Evolutionary conservation across 2,113 vertebrate species (phyloP).

Genomic region (Cheirogaleus medius): DNA sequence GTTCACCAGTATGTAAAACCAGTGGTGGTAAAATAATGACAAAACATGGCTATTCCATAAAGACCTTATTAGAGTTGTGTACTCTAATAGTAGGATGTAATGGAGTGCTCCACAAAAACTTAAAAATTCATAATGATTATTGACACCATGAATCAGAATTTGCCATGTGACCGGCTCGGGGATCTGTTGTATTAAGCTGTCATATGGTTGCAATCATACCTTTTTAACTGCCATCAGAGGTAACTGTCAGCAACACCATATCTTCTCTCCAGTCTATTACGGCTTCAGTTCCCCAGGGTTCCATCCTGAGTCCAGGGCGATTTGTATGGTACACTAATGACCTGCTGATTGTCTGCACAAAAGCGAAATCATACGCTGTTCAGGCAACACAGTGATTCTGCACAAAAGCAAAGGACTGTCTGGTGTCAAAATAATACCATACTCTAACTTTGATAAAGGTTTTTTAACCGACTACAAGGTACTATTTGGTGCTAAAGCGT

Average conservation of each 20-base stretch:
- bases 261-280: slow-evolving; percentile 60
- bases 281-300: slow-evolving; percentile 76
- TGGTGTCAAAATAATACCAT: slow-evolving; percentile 82
- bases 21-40: background rate
- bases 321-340: slow-evolving; percentile 74
- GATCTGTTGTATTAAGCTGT: slow-evolving; percentile 75
- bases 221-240: slow-evolving; percentile 82
- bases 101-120: slow-evolving; percentile 20
- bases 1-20: slow-evolving; percentile 1
- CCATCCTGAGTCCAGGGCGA: slow-evolving; percentile 71
- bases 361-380: slow-evolving; percentile 69
- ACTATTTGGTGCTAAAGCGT: slow-evolving; percentile 62
- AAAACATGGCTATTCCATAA: slow-evolving; percentile 2
- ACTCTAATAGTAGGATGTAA: background rate
- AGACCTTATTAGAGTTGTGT: background rate
- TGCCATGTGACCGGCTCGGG: slow-evolving; percentile 62
- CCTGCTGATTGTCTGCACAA: slow-evolving; percentile 79
- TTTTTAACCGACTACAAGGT: slow-evolving; percentile 78
- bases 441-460: slow-evolving; percentile 69
- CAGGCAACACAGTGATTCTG: slow-evolving; percentile 74
- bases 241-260: slow-evolving; percentile 76
- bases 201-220: slow-evolving; percentile 78
- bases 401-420: slow-evolving; percentile 76
- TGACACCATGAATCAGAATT: slow-evolving; percentile 77
- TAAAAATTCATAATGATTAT: slow-evolving; percentile 64